These are phyloP conservation scores for Eospalax fontanierii DNA, from an alignment of 2,797 vertebrate genomes.

Conservation along the genomic window DNA sequence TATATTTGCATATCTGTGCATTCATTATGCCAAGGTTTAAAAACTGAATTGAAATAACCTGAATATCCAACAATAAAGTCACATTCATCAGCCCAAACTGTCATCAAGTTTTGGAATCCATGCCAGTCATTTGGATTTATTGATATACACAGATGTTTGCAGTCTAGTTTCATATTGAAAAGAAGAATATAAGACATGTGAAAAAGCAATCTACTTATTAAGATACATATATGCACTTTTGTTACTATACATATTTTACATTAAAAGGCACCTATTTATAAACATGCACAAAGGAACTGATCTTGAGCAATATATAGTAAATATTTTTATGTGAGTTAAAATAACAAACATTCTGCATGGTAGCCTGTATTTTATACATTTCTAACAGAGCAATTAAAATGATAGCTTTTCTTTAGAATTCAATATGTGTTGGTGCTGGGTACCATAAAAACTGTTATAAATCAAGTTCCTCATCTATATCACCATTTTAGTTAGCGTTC, in stretches of 20 bases:
- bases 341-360: background rate
- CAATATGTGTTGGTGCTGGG: background rate
- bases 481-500: constrained; percentile 62
- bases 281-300: background rate
- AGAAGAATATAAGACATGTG: background rate
- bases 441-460: background rate
- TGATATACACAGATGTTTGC: background rate
- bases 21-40: background rate
- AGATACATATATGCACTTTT: background rate
- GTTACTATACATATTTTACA: constrained; percentile 28
- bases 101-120: background rate
- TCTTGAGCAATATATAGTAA: background rate
- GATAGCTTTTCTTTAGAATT: background rate
- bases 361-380: constrained; percentile 20
- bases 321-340: constrained; percentile 1
- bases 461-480: constrained; percentile 46
- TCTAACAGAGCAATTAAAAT: constrained; percentile 7
- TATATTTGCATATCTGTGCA: background rate
- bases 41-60: constrained; percentile 43
- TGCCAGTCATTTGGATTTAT: background rate
- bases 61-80: constrained; percentile 12
- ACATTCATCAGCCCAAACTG: background rate
- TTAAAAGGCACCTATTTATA: background rate
- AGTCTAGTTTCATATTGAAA: background rate
- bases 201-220: background rate